Evolutionary conservation across 2,797 vertebrate species (phyloP).

Genomic region (Anguilla pacifica): DNA sequence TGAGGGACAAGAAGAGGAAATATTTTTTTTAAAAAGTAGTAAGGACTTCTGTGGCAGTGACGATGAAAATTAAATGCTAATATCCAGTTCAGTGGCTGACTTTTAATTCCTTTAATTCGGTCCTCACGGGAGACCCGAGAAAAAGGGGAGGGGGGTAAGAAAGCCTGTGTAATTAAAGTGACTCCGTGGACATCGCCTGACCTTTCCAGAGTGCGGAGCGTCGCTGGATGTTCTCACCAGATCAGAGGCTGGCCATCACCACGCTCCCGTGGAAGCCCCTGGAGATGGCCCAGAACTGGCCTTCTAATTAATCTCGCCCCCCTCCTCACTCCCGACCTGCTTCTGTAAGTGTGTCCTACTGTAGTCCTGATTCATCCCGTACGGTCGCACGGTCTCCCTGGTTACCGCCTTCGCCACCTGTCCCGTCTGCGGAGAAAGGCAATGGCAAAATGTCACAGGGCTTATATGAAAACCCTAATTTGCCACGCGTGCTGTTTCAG

Average conservation of each 20-base stretch:
- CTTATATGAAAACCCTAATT: neutral
- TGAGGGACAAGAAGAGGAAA: neutral
- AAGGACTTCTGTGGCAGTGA: neutral
- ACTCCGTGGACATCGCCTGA: conserved; percentile 4
- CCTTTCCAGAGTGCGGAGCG: conserved; percentile 9
- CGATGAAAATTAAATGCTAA: neutral
- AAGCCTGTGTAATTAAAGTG: conserved; percentile 29
- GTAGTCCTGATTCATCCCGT: neutral
- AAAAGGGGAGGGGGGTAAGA: neutral
- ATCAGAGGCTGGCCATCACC: neutral
- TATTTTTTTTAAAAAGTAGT: neutral
- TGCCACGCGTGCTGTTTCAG: neutral
- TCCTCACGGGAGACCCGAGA: neutral
- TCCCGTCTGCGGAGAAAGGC: neutral
- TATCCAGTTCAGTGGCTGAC: neutral
- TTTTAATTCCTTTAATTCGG: too few relatives aligned
- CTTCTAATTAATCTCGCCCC: conserved; percentile 19
- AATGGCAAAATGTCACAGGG: neutral
- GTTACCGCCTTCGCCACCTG: neutral
- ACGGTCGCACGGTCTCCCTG: neutral
- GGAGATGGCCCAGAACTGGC: neutral
- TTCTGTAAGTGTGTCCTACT: neutral
- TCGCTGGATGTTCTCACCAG: neutral
- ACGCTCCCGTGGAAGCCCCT: neutral
- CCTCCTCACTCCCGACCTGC: conserved; percentile 2